phyloP scores from a whole-genome alignment of 2,113 vertebrate species.

The Elephas maximus region DNA sequence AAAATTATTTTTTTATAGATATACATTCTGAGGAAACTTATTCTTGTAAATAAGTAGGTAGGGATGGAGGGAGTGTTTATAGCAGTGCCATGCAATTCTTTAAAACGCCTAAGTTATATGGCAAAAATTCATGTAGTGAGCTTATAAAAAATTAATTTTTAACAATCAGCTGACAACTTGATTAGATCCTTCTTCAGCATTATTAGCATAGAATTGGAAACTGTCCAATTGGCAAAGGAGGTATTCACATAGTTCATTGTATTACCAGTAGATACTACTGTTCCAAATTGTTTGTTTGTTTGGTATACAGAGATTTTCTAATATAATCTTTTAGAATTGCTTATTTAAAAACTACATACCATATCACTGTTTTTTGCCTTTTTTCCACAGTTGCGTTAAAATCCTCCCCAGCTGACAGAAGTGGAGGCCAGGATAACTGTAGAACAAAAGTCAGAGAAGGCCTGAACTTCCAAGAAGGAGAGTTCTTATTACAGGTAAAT shows the following conservation, averaged over 20 bases:
- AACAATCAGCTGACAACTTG: background rate
- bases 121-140: conserved; percentile 6
- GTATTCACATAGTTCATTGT: background rate
- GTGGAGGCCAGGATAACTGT: conserved; percentile 85
- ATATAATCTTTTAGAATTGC: background rate
- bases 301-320: background rate
- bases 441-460: conserved; percentile 81
- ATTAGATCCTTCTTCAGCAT: background rate
- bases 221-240: background rate
- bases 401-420: conserved; percentile 85
- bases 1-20: conserved; percentile 17
- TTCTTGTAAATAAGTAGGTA: background rate
- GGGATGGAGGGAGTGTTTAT: background rate
- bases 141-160: background rate
- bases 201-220: background rate
- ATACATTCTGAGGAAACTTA: background rate
- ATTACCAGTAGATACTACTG: background rate
- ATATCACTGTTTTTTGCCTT: background rate
- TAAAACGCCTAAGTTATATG: background rate
- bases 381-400: conserved; percentile 89
- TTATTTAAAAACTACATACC: background rate
- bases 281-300: background rate
- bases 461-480: conserved; percentile 89
- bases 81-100: background rate
- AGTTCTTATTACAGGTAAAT: conserved; percentile 91